Percentiles rank a stretch among this genome's conserved stretches.
phyloP scores from a whole-genome alignment of 2,113 vertebrate species.

The Brachionichthys hirsutus region DNA sequence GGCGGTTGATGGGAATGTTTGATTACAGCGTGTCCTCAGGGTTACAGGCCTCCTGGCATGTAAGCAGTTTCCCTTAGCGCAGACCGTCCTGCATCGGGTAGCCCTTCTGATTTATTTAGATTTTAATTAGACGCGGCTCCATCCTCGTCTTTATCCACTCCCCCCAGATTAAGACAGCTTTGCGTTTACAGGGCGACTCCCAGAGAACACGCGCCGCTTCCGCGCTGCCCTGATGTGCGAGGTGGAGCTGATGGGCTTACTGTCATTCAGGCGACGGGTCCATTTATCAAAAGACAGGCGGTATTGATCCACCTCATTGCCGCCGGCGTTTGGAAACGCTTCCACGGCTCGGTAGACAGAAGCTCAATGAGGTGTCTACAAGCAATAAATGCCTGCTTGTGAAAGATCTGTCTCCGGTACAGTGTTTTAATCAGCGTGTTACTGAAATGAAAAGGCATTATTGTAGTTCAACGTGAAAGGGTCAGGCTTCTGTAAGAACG shows the following conservation, averaged over 20 bases:
- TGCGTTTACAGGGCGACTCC: constrained; percentile 47
- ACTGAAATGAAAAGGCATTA: too few species aligned
- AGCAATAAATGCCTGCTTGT: constrained; percentile 72
- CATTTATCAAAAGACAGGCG: constrained; percentile 75
- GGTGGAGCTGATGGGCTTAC: constrained; percentile 68
- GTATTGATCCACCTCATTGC: constrained; percentile 68
- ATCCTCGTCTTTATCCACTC: constrained; percentile 44
- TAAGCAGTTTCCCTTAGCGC: constrained; percentile 19
- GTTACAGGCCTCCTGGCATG: neutral
- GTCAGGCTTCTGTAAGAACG: neutral
- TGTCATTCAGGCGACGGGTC: constrained; percentile 73
- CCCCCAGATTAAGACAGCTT: constrained; percentile 57
- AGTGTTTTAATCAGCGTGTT: constrained; percentile 61
- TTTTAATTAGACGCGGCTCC: constrained; percentile 29
- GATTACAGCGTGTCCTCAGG: neutral
- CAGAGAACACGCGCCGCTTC: constrained; percentile 46
- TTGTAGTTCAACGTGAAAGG: too few species aligned
- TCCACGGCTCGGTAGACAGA: constrained; percentile 55
- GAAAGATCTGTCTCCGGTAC: constrained; percentile 56
- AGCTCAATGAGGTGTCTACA: constrained; percentile 68
- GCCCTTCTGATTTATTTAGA: constrained; percentile 43
- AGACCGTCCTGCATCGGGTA: constrained; percentile 22
- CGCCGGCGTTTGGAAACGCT: constrained; percentile 56
- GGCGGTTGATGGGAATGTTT: neutral
- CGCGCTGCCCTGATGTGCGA: constrained; percentile 56